phyloP scores from a whole-genome alignment of 2,888 invertebrate genomes.

The Danaus chrysippus region DNA sequence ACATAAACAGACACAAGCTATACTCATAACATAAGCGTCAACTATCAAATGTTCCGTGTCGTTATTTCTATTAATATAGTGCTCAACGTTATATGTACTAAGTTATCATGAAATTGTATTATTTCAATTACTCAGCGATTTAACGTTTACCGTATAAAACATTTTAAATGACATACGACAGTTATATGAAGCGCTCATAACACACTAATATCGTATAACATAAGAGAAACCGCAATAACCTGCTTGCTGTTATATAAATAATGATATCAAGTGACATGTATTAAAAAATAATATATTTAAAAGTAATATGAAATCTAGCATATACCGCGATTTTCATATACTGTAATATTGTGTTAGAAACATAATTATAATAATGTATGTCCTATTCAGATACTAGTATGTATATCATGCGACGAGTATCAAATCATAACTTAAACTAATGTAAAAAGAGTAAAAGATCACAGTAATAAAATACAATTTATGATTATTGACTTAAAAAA shows the following conservation, averaged over 20 bases:
- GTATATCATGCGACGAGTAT: not conserved
- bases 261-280: too few species aligned
- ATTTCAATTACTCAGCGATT: slow-evolving; percentile 12
- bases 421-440: slow-evolving; percentile 4
- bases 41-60: too few species aligned
- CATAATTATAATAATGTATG: not conserved
- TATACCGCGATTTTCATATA: too few species aligned
- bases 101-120: not conserved
- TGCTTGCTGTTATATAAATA: not conserved
- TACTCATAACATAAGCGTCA: too few species aligned
- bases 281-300: too few species aligned
- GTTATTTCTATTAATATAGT: too few species aligned
- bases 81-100: too few species aligned
- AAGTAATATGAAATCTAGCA: too few species aligned
- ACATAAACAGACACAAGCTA: too few species aligned
- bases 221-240: slow-evolving; percentile 4
- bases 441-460: slow-evolving; percentile 6
- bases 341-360: too few species aligned
- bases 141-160: too few species aligned
- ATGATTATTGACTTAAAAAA: not conserved
- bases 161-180: not conserved
- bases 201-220: slow-evolving; percentile 1
- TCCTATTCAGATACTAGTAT: not conserved
- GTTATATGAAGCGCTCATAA: not conserved
- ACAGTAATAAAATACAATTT: slow-evolving; percentile 7